Percentiles rank a stretch among this genome's conserved stretches.
Conservation (phyloP, 2,113 vertebrate species). For the Thalassarche chlororhynchos region DNA sequence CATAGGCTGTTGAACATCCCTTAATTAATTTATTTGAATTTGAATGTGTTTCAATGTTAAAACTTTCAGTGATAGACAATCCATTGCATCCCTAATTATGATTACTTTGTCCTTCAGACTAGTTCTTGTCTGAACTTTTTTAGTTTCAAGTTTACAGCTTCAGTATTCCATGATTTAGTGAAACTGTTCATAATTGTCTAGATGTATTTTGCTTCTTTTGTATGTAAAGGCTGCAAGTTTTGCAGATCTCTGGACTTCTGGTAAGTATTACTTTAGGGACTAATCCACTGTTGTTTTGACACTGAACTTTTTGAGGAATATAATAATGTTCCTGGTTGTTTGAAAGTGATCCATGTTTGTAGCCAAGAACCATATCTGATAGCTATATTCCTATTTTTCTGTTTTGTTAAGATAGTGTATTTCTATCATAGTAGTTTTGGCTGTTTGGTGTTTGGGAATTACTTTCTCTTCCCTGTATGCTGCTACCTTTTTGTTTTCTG, state of each 20-base stretch:
- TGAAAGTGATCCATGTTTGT: neutral
- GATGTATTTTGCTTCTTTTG: neutral
- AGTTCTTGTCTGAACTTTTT: neutral
- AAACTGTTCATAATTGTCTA: neutral
- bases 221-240: neutral
- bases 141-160: neutral
- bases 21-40: neutral
- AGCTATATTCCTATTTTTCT: neutral
- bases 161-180: neutral
- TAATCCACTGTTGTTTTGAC: neutral
- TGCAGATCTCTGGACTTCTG: neutral
- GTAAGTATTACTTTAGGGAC: neutral
- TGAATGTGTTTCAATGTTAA: neutral
- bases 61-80: neutral
- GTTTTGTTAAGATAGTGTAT: neutral
- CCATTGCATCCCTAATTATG: neutral
- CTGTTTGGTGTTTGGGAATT: neutral
- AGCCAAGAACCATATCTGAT: neutral
- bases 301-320: neutral
- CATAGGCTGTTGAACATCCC: neutral
- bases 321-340: neutral
- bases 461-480: neutral
- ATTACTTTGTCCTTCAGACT: neutral
- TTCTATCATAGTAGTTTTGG: neutral
- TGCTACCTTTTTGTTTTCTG: neutral